A percentile compares a stretch with the other conserved stretches of the same genome.
phyloP scores from a whole-genome alignment of 2,113 vertebrate genomes.

The Naja naja region DNA sequence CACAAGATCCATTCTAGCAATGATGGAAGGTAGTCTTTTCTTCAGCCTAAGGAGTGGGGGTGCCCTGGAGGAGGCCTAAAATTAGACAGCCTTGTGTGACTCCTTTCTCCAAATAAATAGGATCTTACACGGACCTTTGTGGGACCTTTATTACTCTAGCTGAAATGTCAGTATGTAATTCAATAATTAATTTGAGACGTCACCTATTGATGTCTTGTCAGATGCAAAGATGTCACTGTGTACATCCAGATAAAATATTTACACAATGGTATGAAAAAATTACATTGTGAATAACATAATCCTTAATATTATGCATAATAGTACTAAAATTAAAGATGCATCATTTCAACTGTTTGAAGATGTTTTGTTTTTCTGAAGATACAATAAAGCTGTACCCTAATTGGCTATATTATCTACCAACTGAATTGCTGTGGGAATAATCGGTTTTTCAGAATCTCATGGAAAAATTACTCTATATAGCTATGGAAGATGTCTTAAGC shows the following conservation, averaged over 20 bases:
- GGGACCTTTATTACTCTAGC: not conserved
- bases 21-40: not conserved
- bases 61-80: not conserved
- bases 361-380: not conserved
- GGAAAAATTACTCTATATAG: not conserved
- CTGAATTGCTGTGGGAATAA: not conserved
- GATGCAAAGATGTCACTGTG: not conserved
- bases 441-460: not conserved
- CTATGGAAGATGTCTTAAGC: not conserved
- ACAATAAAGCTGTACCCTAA: not conserved
- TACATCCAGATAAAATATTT: not conserved
- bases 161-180: not conserved
- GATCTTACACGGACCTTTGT: not conserved
- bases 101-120: not conserved
- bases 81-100: not conserved
- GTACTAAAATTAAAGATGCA: not conserved
- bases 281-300: not conserved
- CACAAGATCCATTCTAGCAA: not conserved
- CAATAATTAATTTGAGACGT: not conserved
- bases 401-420: not conserved
- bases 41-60: not conserved
- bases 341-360: not conserved
- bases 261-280: not conserved
- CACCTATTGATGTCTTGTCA: not conserved
- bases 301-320: not conserved